Conservation (phyloP, 2,888 invertebrate genomes). For the Theretra japonica region DNA sequence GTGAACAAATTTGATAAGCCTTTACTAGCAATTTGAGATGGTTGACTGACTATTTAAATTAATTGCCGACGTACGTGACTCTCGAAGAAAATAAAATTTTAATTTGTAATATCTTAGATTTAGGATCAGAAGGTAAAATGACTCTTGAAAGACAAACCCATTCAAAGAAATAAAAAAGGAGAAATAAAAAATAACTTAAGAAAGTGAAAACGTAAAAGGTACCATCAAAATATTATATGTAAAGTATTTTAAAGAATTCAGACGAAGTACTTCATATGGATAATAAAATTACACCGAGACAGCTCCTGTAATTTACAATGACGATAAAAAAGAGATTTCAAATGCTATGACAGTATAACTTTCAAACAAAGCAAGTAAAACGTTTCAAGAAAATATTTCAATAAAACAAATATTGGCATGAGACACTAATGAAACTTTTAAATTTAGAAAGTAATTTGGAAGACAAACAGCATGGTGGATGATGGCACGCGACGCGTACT, state of each 20-base stretch:
- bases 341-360: conserved; percentile 22
- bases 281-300: conserved; percentile 8
- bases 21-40: no score
- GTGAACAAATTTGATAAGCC: no score
- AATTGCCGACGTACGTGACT: no score
- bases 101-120: no score
- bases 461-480: conserved; percentile 49
- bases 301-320: conserved; percentile 9
- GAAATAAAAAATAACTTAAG: not conserved
- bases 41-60: no score
- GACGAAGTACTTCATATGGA: not conserved
- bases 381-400: conserved; percentile 23
- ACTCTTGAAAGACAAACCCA: not conserved
- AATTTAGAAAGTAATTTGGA: conserved; percentile 49
- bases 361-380: conserved; percentile 22
- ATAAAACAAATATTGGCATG: conserved; percentile 41
- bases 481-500: conserved; percentile 55
- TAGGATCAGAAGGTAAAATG: not conserved
- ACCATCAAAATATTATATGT: not conserved
- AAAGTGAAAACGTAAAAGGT: not conserved
- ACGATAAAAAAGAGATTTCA: not conserved
- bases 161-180: not conserved
- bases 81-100: no score
- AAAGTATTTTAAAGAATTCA: not conserved
- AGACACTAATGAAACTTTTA: conserved; percentile 42